Percentiles rank a stretch among this genome's conserved stretches.
Evolutionary conservation across 2,888 invertebrate species (phyloP).

Genomic region (Eupithecia exiguata): DNA sequence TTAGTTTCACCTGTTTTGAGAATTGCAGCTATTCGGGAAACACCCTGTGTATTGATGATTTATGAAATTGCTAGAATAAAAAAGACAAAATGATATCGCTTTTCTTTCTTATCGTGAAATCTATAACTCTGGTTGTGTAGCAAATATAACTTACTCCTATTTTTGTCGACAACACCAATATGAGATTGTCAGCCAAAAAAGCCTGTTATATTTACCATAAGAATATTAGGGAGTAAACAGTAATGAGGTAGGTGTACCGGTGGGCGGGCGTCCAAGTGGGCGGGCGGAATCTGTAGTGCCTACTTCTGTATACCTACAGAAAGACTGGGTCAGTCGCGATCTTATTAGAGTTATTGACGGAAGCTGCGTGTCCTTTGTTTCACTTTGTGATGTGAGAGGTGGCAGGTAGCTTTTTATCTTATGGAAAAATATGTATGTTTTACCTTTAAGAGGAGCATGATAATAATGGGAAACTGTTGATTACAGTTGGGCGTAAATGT

Average conservation of each 20-base stretch:
- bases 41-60: background rate
- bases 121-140: background rate
- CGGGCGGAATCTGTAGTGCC: conserved; percentile 43
- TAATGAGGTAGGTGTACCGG: conserved; percentile 42
- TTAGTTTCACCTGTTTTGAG: too few relatives aligned
- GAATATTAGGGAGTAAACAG: conserved; percentile 37
- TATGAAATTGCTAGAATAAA: background rate
- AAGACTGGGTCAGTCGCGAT: conserved; percentile 39
- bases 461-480: background rate
- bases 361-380: conserved; percentile 36
- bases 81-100: background rate
- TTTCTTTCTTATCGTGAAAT: background rate
- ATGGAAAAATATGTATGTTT: background rate
- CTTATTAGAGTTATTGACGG: conserved; percentile 42
- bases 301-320: conserved; percentile 41
- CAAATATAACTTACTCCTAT: background rate
- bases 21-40: too few relatives aligned
- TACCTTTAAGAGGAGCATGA: background rate
- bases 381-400: conserved; percentile 25
- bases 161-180: background rate
- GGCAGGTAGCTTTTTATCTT: background rate
- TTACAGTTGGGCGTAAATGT: background rate
- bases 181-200: conserved; percentile 5
- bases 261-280: conserved; percentile 42
- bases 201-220: conserved; percentile 29